phyloP scores from a whole-genome alignment of 2,797 vertebrate genomes.

The Lepilemur ruficaudatus region DNA sequence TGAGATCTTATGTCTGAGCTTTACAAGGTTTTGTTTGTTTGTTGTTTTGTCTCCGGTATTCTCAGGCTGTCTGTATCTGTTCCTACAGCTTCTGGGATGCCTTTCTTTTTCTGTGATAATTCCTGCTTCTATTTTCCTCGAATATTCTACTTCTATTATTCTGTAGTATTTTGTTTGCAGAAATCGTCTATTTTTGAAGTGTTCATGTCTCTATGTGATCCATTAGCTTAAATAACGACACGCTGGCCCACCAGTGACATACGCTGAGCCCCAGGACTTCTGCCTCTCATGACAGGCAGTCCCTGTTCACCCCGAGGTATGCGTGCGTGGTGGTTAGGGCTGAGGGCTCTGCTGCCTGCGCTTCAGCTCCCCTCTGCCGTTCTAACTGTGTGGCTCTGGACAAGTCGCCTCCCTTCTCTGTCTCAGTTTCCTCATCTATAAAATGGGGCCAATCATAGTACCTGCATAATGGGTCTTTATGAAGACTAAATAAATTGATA shows the following conservation, averaged over 20 bases:
- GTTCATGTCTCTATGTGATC: not conserved
- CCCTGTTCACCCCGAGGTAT: not conserved
- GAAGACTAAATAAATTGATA: not conserved
- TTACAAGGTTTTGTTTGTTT: not conserved
- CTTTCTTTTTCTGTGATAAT: not conserved
- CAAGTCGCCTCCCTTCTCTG: not conserved
- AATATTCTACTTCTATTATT: not conserved
- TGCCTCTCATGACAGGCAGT: not conserved
- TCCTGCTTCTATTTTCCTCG: not conserved
- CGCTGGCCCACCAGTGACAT: not conserved
- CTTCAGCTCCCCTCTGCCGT: not conserved
- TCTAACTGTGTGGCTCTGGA: not conserved
- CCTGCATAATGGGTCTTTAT: not conserved
- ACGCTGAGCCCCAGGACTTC: not conserved
- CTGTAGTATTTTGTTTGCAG: not conserved
- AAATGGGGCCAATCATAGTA: not conserved
- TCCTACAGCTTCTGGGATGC: not conserved
- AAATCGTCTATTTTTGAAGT: not conserved
- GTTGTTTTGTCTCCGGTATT: not conserved
- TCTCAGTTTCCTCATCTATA: not conserved
- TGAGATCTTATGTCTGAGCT: not conserved
- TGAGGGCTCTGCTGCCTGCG: not conserved
- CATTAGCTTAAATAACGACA: not conserved
- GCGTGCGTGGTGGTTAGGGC: not conserved
- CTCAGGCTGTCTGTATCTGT: not conserved